Percentiles rank a stretch among this genome's conserved stretches.
Conservation (phyloP, 2,797 vertebrate species). For the Apogon hyalosoma region DNA sequence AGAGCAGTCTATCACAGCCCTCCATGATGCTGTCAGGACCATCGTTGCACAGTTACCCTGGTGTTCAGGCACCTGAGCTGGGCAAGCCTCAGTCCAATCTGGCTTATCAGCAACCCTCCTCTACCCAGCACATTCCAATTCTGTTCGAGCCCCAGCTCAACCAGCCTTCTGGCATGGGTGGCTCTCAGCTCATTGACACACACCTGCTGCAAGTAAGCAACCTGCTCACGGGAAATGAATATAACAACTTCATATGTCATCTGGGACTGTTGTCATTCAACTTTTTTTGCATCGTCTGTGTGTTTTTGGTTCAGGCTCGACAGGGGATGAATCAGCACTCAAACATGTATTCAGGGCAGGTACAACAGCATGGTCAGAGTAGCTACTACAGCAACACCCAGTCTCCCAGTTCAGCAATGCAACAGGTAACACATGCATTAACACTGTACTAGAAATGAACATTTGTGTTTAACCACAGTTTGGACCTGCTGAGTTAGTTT, state of each 20-base stretch:
- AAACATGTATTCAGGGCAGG: constrained; percentile 96
- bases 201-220: constrained; percentile 92
- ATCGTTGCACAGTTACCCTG: constrained; percentile 93
- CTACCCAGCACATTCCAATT: constrained; percentile 95
- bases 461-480: too few relatives aligned
- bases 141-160: constrained; percentile 96
- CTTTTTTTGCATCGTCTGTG: neutral
- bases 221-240: neutral
- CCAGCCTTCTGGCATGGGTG: constrained; percentile 94
- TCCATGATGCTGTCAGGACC: constrained; percentile 97
- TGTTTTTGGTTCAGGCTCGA: constrained; percentile 85
- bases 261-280: neutral
- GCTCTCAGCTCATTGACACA: constrained; percentile 96
- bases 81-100: constrained; percentile 96
- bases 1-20: constrained; percentile 94
- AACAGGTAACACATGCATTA: constrained; percentile 88
- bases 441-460: too few relatives aligned
- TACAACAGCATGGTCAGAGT: constrained; percentile 95
- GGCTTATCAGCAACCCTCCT: constrained; percentile 96
- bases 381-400: constrained; percentile 97
- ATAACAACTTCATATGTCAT: neutral
- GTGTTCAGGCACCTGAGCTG: constrained; percentile 94
- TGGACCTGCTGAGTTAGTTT: too few relatives aligned
- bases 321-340: constrained; percentile 97
- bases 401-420: constrained; percentile 92